Conservation (phyloP, 2,888 invertebrate genomes). For the Erynnis tages region DNA sequence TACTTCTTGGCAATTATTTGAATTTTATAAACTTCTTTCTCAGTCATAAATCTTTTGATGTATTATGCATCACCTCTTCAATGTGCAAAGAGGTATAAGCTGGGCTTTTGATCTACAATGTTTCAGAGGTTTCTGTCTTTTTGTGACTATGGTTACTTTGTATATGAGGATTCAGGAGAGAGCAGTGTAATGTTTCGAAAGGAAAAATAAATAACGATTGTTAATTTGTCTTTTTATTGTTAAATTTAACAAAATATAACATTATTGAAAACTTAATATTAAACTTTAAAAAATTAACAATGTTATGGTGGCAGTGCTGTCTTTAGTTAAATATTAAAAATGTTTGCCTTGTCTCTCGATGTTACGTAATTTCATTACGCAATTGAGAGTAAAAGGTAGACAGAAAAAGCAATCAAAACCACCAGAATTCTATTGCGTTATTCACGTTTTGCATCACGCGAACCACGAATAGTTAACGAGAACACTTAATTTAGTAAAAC, state of each 20-base stretch:
- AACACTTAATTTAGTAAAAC: slow-evolving; percentile 33
- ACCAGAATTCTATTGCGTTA: slow-evolving; percentile 54
- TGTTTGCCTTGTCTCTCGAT: slow-evolving; percentile 46
- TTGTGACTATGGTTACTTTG: too few species aligned
- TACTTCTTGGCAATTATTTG: too few species aligned
- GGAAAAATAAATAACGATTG: slow-evolving; percentile 32
- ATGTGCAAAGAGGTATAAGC: too few species aligned
- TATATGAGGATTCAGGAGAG: too few species aligned
- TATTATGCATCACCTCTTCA: too few species aligned
- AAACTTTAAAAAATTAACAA: slow-evolving; percentile 54
- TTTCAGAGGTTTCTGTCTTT: too few species aligned
- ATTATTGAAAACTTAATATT: slow-evolving; percentile 68
- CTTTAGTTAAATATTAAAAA: slow-evolving; percentile 30
- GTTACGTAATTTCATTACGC: slow-evolving; percentile 64
- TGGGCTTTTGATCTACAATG: too few species aligned
- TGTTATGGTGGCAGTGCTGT: slow-evolving; percentile 52
- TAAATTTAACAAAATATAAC: slow-evolving; percentile 76
- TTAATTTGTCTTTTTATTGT: slow-evolving; percentile 75
- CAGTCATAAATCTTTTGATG: too few species aligned
- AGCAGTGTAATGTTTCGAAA: not conserved
- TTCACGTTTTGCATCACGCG: slow-evolving; percentile 54
- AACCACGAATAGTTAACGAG: slow-evolving; percentile 55
- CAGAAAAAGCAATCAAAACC: slow-evolving; percentile 36
- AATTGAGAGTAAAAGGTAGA: slow-evolving; percentile 50
- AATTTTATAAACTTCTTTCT: too few species aligned